phyloP scores from a whole-genome alignment of 92 coral and sea anemone species.

The Epizoanthus rinbou region DNA sequence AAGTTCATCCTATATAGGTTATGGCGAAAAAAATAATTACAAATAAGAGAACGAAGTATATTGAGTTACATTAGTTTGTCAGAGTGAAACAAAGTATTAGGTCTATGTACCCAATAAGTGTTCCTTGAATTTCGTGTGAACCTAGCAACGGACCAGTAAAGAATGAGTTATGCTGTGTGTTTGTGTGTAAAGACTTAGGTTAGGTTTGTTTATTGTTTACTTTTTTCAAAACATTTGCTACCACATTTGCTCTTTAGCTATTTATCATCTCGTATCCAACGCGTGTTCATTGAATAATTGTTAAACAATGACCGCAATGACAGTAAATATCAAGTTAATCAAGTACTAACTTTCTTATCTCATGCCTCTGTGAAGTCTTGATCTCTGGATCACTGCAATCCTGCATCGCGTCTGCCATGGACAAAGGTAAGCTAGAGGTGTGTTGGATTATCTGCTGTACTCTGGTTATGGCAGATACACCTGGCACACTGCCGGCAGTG shows the following conservation, averaged over 20 bases:
- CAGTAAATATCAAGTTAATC: background rate
- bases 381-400: slow-evolving; percentile 58
- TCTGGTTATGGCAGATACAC: slow-evolving; percentile 40
- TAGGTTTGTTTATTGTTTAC: too few species aligned
- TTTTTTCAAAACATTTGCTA: too few species aligned
- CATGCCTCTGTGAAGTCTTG: slow-evolving; percentile 68
- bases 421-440: slow-evolving; percentile 55
- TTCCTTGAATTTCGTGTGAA: too few species aligned
- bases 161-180: too few species aligned
- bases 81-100: too few species aligned
- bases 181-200: too few species aligned
- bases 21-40: too few species aligned
- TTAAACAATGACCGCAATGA: background rate
- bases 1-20: background rate
- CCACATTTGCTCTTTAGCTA: too few species aligned
- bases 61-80: background rate
- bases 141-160: too few species aligned
- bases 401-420: slow-evolving; percentile 60
- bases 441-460: slow-evolving; percentile 72
- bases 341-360: slow-evolving; percentile 67
- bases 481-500: background rate
- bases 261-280: too few species aligned
- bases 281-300: too few species aligned
- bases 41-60: background rate
- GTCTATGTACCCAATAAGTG: too few species aligned